These are phyloP conservation scores for Lypha dubia DNA, from an alignment of 2,888 invertebrate species.

Conservation along the genomic window DNA sequence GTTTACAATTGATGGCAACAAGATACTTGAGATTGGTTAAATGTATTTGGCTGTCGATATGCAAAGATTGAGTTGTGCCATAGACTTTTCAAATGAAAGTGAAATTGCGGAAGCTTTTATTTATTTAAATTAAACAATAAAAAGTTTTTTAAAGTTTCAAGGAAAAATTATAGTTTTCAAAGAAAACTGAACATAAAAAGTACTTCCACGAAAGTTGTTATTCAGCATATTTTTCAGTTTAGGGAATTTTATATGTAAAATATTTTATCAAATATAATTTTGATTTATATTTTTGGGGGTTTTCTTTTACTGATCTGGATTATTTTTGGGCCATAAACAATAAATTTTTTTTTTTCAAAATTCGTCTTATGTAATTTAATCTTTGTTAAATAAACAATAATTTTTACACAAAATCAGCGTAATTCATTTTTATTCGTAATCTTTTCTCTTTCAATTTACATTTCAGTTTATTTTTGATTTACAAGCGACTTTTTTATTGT, in stretches of 20 bases:
- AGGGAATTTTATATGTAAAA: no score
- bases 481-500: neutral
- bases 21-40: neutral
- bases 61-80: conserved; percentile 50
- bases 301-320: no score
- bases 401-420: conserved; percentile 7
- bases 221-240: neutral
- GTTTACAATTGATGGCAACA: conserved; percentile 29
- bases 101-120: conserved; percentile 47
- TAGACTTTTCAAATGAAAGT: conserved; percentile 53
- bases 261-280: no score
- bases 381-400: neutral
- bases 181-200: neutral
- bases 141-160: neutral
- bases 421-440: conserved; percentile 9
- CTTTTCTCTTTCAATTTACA: conserved; percentile 2
- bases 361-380: no score
- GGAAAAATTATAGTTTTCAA: neutral
- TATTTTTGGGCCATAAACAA: no score
- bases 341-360: no score
- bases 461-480: conserved; percentile 20
- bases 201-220: neutral
- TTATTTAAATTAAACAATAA: neutral
- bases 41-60: conserved; percentile 15
- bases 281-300: no score